Evolutionary conservation across 1,140 invertebrate genomes (phyloP).

Genomic region (Parasteatoda tepidariorum): DNA sequence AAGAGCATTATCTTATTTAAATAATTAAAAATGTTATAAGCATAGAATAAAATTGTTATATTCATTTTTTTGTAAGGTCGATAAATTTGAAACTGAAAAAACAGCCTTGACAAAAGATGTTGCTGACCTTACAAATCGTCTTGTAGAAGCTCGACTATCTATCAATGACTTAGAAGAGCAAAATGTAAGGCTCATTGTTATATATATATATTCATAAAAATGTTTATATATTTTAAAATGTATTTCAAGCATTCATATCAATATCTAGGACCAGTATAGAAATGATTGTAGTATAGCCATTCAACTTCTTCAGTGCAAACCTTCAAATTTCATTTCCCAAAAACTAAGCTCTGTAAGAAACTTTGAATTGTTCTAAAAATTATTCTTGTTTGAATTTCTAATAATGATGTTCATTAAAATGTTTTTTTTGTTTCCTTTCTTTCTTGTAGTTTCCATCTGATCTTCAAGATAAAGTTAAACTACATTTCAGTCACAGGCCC

Average conservation of each 20-base stretch:
- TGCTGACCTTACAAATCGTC: conserved; percentile 83
- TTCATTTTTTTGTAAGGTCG: conserved; percentile 70
- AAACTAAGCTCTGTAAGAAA: conserved; percentile 88
- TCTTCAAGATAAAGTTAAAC: conserved; percentile 85
- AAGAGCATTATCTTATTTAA: too few relatives aligned
- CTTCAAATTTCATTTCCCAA: conserved; percentile 92
- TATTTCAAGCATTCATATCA: neutral
- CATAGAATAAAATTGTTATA: neutral
- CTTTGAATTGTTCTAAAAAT: conserved; percentile 23
- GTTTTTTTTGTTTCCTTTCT: neutral
- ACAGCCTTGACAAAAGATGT: conserved; percentile 87
- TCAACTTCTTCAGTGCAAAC: conserved; percentile 93
- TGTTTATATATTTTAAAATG: neutral
- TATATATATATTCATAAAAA: neutral
- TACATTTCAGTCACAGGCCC: conserved; percentile 66
- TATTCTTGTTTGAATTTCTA: neutral
- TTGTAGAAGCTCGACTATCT: conserved; percentile 88
- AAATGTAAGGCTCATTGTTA: conserved; percentile 78
- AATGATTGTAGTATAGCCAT: conserved; percentile 95
- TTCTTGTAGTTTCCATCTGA: conserved; percentile 84
- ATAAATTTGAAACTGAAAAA: conserved; percentile 93
- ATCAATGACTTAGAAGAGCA: conserved; percentile 89
- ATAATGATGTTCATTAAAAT: neutral
- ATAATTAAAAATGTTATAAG: too few relatives aligned
- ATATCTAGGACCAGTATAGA: conserved; percentile 86